Percentiles rank a stretch among this genome's conserved stretches.
Evolutionary conservation across 2,888 invertebrate species (phyloP).

Genomic region (Chrysomela aeneicollis): DNA sequence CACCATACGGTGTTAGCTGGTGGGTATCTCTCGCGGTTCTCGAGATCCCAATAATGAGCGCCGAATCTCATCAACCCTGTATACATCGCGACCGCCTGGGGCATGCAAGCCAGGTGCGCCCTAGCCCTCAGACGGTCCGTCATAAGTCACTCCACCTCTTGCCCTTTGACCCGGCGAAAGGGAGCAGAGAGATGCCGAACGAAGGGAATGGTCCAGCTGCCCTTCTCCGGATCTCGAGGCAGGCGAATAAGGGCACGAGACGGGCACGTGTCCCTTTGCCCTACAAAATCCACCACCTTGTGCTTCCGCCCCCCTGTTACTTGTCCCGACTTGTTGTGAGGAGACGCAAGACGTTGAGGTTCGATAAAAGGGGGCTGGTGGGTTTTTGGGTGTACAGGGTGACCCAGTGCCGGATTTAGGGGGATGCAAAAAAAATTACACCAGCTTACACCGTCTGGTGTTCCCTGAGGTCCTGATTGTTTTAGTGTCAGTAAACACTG

Average conservation of each 20-base stretch:
- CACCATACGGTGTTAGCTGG: too few relatives aligned
- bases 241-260: constrained; percentile 46
- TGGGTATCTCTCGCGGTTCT: too few relatives aligned
- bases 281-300: not conserved
- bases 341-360: not conserved
- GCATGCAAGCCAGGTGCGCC: constrained; percentile 54
- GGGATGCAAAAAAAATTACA: too few relatives aligned
- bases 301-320: not conserved
- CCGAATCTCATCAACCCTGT: too few relatives aligned
- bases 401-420: too few relatives aligned
- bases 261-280: constrained; percentile 44
- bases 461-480: too few relatives aligned
- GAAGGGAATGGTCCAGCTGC: constrained; percentile 49
- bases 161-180: constrained; percentile 40
- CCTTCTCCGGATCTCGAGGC: constrained; percentile 36
- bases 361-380: not conserved
- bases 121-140: constrained; percentile 49
- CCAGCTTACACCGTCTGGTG: too few relatives aligned
- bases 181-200: constrained; percentile 30
- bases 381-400: too few relatives aligned
- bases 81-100: too few relatives aligned
- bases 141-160: constrained; percentile 47
- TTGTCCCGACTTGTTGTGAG: constrained; percentile 6
- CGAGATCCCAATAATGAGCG: too few relatives aligned
- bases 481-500: too few relatives aligned